Conservation (phyloP, 1,140 invertebrate genomes). For the Eumeta japonica region DNA sequence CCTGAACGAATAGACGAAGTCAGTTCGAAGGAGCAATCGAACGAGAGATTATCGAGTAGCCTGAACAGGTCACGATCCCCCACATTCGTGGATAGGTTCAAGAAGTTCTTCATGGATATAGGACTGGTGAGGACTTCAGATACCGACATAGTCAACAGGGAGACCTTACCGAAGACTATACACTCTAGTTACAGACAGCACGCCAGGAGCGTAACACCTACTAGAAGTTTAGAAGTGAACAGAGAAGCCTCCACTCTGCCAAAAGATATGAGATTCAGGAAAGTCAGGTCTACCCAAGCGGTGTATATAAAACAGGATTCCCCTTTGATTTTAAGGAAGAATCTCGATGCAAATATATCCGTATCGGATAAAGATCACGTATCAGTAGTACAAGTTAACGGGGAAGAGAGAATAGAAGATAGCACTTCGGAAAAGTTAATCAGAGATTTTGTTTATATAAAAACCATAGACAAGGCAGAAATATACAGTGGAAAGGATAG, state of each 20-base stretch:
- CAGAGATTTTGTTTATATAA: constrained; percentile 37
- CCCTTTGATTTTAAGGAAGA: constrained; percentile 17
- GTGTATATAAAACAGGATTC: constrained; percentile 43
- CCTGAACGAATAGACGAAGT: constrained; percentile 41
- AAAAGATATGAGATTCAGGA: constrained; percentile 48
- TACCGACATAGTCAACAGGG: constrained; percentile 8
- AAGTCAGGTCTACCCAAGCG: constrained; percentile 42
- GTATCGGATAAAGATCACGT: constrained; percentile 32
- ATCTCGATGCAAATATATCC: too few relatives aligned
- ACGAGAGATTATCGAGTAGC: constrained; percentile 35
- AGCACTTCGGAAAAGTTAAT: constrained; percentile 25
- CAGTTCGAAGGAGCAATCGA: constrained; percentile 30
- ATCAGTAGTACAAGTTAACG: constrained; percentile 40
- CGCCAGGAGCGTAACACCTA: constrained; percentile 29
- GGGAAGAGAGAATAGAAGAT: constrained; percentile 35
- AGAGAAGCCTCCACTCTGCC: constrained; percentile 41
- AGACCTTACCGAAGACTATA: constrained; percentile 37
- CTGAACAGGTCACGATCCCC: constrained; percentile 44
- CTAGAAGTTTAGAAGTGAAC: constrained; percentile 14
- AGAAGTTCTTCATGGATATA: constrained; percentile 46
- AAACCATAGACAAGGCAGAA: constrained; percentile 32
- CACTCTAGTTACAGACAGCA: constrained; percentile 29
- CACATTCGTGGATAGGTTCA: constrained; percentile 48
- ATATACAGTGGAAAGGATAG: constrained; percentile 37
- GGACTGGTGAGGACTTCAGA: constrained; percentile 36